These are phyloP conservation scores for Sminthurides aquaticus DNA, from an alignment of 2,888 invertebrate genomes.

Conservation along the genomic window DNA sequence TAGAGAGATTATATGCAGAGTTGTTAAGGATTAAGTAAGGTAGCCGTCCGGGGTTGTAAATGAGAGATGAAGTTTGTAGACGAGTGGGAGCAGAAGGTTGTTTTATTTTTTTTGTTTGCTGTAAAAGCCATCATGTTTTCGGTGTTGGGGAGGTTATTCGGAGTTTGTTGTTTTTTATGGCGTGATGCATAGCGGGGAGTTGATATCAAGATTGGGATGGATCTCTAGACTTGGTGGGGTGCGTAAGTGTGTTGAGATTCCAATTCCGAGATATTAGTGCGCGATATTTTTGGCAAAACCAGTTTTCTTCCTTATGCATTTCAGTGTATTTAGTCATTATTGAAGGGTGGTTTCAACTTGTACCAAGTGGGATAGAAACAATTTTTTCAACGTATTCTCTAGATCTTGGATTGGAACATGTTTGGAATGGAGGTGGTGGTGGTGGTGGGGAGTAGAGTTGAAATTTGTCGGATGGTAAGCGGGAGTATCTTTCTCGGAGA, in stretches of 20 bases:
- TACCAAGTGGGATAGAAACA: no score
- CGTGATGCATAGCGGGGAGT: background rate
- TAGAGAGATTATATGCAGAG: no score
- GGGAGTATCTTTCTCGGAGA: background rate
- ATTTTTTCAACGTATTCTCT: no score
- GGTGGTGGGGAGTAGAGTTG: background rate
- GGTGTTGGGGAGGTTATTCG: constrained; percentile 1
- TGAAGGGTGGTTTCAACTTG: constrained; percentile 3
- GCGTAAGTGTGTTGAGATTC: background rate
- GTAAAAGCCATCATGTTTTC: constrained; percentile 1
- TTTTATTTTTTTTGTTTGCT: background rate
- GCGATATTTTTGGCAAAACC: constrained; percentile 6
- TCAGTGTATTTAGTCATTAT: constrained; percentile 3
- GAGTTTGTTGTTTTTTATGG: constrained; percentile 4
- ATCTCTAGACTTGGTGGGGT: background rate
- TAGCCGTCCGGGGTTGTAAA: no score
- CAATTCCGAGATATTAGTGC: background rate
- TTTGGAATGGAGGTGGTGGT: no score
- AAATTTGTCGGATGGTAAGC: background rate
- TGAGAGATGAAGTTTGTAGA: no score
- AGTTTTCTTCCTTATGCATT: background rate
- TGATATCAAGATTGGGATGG: constrained; percentile 3
- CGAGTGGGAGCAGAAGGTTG: no score
- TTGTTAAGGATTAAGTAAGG: no score
- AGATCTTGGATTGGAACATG: no score